A percentile compares a stretch with the other conserved stretches of the same genome.
These are phyloP conservation scores for Drosophila bunnanda DNA, from an alignment of 2,888 invertebrate species.

Conservation along the genomic window DNA sequence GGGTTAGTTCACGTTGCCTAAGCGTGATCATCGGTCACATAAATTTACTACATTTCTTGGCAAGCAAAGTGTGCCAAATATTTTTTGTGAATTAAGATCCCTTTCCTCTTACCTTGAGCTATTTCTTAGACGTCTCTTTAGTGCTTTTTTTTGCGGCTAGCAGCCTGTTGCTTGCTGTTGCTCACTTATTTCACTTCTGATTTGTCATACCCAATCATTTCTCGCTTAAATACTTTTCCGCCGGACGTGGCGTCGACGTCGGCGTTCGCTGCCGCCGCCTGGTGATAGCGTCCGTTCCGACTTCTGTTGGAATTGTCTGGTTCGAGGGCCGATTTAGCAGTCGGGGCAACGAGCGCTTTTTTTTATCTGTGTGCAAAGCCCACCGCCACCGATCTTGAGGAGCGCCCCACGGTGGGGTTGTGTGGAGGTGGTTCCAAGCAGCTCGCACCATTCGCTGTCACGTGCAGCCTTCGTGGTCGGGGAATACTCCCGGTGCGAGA, in stretches of 20 bases:
- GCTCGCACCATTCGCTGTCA: constrained; percentile 36
- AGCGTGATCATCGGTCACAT: constrained; percentile 25
- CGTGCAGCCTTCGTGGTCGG: constrained; percentile 68
- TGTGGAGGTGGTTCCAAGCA: constrained; percentile 15
- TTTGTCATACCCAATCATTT: constrained; percentile 70
- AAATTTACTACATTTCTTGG: constrained; percentile 16
- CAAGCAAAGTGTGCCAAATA: constrained; percentile 16
- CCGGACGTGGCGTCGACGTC: constrained; percentile 21
- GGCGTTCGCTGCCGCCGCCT: constrained; percentile 20
- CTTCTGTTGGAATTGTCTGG: constrained; percentile 55
- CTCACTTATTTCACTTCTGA: constrained; percentile 71
- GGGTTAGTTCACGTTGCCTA: constrained; percentile 29
- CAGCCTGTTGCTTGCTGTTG: constrained; percentile 53
- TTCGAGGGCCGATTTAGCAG: constrained; percentile 9
- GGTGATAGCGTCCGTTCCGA: constrained; percentile 29
- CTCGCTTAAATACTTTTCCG: constrained; percentile 68
- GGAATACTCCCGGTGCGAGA: constrained; percentile 62
- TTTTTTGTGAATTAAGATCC: constrained; percentile 25
- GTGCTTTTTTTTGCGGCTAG: constrained; percentile 21
- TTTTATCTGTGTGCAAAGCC: constrained; percentile 28
- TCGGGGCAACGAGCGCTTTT: constrained; percentile 15
- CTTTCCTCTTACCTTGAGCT: constrained; percentile 43
- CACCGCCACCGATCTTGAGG: constrained; percentile 40
- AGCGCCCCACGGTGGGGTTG: constrained; percentile 29
- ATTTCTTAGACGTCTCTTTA: constrained; percentile 2